Evolutionary conservation across 2,113 vertebrate species (phyloP).

Genomic region (Anoura caudifer): DNA sequence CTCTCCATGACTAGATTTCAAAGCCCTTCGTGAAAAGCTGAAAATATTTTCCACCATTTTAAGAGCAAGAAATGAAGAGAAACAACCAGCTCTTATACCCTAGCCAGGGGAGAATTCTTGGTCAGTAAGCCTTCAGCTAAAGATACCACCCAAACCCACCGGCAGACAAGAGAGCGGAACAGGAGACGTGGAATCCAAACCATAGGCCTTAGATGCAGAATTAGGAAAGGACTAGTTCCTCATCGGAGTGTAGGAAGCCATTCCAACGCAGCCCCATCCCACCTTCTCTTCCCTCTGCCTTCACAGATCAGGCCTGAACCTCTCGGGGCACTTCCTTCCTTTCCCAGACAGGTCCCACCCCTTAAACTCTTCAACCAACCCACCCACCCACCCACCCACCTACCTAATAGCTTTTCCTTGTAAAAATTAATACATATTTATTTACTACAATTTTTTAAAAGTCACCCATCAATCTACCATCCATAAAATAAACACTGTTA

Average conservation of each 20-base stretch:
- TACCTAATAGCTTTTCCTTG: background rate
- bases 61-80: background rate
- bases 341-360: background rate
- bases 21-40: background rate
- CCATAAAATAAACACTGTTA: background rate
- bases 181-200: background rate
- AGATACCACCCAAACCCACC: background rate
- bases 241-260: no score
- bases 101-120: background rate
- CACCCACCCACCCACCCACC: background rate
- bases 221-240: background rate
- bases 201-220: background rate
- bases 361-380: background rate
- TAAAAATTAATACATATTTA: background rate
- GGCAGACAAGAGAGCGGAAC: background rate
- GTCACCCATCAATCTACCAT: background rate
- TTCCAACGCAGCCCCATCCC: background rate
- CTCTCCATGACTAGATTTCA: constrained; percentile 14
- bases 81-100: background rate
- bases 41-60: background rate
- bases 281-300: background rate
- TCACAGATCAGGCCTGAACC: background rate
- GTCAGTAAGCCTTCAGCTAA: background rate
- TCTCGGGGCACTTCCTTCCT: background rate
- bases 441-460: background rate